Percentiles rank a stretch among this genome's conserved stretches.
Evolutionary conservation across 2,113 vertebrate species (phyloP).

Genomic region (Melanocharis versteri): DNA sequence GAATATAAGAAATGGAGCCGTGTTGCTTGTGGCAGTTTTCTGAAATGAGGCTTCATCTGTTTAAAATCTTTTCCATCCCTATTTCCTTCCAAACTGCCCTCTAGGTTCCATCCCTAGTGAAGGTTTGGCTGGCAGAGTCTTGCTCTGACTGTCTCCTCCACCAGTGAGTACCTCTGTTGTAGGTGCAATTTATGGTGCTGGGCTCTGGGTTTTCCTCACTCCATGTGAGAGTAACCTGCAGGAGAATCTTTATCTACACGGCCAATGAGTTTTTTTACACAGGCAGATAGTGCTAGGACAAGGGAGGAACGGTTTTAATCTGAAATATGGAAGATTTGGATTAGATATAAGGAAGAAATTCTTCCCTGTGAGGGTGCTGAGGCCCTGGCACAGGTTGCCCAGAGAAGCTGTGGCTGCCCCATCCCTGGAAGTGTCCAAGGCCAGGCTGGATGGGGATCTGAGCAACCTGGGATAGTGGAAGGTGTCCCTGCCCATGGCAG

Average conservation of each 20-base stretch:
- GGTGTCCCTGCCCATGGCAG: background rate
- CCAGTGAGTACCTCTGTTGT: background rate
- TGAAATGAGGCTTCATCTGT: background rate
- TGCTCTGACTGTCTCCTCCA: background rate
- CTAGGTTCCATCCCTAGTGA: background rate
- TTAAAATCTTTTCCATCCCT: background rate
- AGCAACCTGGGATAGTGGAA: background rate
- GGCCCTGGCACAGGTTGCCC: background rate
- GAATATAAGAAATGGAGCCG: background rate
- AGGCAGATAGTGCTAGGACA: background rate
- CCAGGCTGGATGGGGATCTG: fast-evolving
- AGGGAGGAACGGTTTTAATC: background rate
- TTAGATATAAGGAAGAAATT: background rate
- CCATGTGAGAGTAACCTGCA: background rate
- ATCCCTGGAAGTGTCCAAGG: background rate
- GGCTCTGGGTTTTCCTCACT: background rate
- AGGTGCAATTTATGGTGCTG: background rate
- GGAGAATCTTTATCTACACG: background rate
- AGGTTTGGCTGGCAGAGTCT: background rate
- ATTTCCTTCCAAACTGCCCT: background rate
- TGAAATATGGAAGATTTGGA: background rate
- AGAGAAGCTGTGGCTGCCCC: background rate
- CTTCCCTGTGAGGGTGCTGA: background rate
- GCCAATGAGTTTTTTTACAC: background rate
- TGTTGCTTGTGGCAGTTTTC: background rate